Evolutionary conservation across 2,888 invertebrate genomes (phyloP), one percentile per base, ranked within the genome.

Genomic region (Cloeon dipterum): DNA sequence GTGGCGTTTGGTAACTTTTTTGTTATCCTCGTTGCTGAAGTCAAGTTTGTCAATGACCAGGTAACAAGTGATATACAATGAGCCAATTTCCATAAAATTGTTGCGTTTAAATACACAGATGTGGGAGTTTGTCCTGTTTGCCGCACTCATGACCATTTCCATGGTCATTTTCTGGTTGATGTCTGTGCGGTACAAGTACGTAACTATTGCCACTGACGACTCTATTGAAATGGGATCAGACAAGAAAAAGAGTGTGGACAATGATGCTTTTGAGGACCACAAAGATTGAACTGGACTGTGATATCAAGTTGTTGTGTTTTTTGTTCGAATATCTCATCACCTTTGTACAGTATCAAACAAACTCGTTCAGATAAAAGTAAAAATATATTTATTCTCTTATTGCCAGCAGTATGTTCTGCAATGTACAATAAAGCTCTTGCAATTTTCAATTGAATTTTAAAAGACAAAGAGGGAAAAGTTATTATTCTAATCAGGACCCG

Each of bases 1-100:
- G 83, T 83, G 0, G 88, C 93, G 1, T 67, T 93, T 49, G 96
- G 96, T 29, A 94, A 94, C 57, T 59, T 94, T 21, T 70, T 98
- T 39, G 93, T 94, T 2, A 77, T 91, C 21, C 66, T 89, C 35
- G 71, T 96, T 20, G 82, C 88, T 13, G 76, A 85, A 52, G 65
- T 70, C 8, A 66, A 71, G 42, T 63, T 79, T 41, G 74, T 89
- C 51, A 64, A 75, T 1, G 67, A 69, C 43, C 78, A 78, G 68
- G 83, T 81, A 59, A 54, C 49, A 37, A 4, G 16, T n/a, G 20
- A 7, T 26, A 33, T 4, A 25, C 20, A 39, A 3, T 19, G 29
- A 11, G 11, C 18, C 8, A 10, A 14, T 34, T 11, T n/a, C 18
- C 19, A 37, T 20, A n/a, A n/a, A n/a, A n/a, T n/a, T n/a, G n/a